These are phyloP conservation scores for Stichopus horrens DNA, from an alignment of 53 echinoderm and acorn worm species.

Conservation along the genomic window DNA sequence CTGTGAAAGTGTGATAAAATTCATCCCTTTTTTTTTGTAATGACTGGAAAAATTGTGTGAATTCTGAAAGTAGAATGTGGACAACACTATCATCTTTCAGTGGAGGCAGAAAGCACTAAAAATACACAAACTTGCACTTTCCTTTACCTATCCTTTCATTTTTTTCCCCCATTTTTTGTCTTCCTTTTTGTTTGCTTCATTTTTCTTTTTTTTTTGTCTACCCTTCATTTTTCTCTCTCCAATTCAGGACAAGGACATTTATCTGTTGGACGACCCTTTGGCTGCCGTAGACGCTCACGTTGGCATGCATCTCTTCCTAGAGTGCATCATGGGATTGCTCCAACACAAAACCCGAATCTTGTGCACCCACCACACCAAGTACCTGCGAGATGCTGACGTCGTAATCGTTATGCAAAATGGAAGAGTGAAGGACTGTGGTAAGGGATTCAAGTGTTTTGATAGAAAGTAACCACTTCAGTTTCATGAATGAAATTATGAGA, in stretches of 20 bases:
- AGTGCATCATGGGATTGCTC: constrained; percentile 94
- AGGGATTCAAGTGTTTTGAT: neutral
- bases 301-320: constrained; percentile 80
- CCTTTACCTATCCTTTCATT: too few species aligned
- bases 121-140: too few species aligned
- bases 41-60: too few species aligned
- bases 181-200: neutral
- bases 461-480: neutral
- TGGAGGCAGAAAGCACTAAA: too few species aligned
- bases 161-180: too few species aligned
- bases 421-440: constrained; percentile 68
- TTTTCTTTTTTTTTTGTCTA: neutral
- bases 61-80: too few species aligned
- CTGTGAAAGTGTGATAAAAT: too few species aligned
- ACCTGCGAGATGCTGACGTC: constrained; percentile 80
- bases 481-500: too few species aligned
- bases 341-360: constrained; percentile 88
- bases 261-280: constrained; percentile 90
- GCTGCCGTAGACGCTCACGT: constrained; percentile 97
- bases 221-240: neutral
- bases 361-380: constrained; percentile 97
- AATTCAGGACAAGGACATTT: constrained; percentile 86
- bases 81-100: too few species aligned
- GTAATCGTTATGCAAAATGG: constrained; percentile 86
- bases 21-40: too few species aligned